A percentile compares a stretch with the other conserved stretches of the same genome.
These are phyloP conservation scores for Adelges cooleyi DNA, from an alignment of 1,140 invertebrate species.

Conservation along the genomic window DNA sequence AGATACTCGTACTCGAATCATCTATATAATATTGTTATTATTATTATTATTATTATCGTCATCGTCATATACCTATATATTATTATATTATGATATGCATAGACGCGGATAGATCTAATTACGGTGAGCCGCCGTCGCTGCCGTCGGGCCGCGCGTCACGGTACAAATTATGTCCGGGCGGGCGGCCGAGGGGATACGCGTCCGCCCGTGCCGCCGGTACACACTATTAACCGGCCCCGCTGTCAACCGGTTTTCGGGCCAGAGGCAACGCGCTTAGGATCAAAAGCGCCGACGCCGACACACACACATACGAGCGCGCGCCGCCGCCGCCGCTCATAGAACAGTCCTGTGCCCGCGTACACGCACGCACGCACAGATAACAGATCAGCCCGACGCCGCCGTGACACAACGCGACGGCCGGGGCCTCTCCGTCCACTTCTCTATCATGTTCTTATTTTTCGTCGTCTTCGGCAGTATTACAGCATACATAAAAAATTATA, in stretches of 20 bases:
- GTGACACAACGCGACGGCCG: background rate
- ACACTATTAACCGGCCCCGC: slow-evolving; percentile 6
- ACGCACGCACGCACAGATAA: background rate
- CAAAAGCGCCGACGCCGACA: slow-evolving; percentile 15
- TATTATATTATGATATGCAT: no score
- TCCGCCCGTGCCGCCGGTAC: background rate
- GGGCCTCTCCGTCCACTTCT: no score
- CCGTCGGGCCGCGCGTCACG: slow-evolving; percentile 21
- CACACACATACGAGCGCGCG: background rate
- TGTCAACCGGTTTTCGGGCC: slow-evolving; percentile 28
- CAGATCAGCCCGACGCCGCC: background rate
- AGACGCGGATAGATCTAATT: background rate
- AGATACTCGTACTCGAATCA: no score
- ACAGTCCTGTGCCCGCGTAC: no score
- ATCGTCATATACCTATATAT: no score
- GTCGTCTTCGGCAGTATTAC: no score
- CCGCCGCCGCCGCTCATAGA: background rate
- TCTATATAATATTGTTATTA: no score
- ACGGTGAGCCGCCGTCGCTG: background rate
- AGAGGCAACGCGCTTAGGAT: slow-evolving; percentile 20
- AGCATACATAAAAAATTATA: no score
- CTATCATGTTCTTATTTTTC: no score
- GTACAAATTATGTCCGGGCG: slow-evolving; percentile 22
- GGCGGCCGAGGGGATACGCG: slow-evolving; percentile 9
- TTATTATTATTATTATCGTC: no score